Percentiles rank a stretch among this genome's conserved stretches.
These are phyloP conservation scores for Plectus sambesii DNA, from an alignment of 1,140 invertebrate genomes.

Conservation along the genomic window DNA sequence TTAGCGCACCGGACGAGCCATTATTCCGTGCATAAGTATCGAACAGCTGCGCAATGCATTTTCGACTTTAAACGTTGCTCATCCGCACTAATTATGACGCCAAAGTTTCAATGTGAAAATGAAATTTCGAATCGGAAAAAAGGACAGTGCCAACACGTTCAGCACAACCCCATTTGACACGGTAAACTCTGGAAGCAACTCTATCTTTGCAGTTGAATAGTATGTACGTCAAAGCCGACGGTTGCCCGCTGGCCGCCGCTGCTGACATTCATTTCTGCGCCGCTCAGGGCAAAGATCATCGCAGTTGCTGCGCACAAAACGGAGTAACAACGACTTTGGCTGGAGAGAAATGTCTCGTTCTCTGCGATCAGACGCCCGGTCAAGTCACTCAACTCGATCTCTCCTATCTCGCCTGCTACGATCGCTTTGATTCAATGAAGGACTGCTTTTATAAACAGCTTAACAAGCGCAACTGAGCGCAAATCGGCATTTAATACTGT, in stretches of 20 bases:
- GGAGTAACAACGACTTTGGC: slow-evolving; percentile 37
- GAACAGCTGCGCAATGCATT: too few relatives aligned
- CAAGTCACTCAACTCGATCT: slow-evolving; percentile 34
- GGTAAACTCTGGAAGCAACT: too few relatives aligned
- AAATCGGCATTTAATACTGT: too few relatives aligned
- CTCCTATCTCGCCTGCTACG: slow-evolving; percentile 39
- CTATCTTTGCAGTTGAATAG: slow-evolving; percentile 31
- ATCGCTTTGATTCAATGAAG: slow-evolving; percentile 39
- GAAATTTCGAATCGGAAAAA: neutral
- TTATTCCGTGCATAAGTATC: too few relatives aligned
- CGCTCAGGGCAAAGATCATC: slow-evolving; percentile 40
- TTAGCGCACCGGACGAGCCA: too few relatives aligned
- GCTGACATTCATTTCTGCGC: slow-evolving; percentile 42
- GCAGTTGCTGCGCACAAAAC: slow-evolving; percentile 38
- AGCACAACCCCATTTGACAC: too few relatives aligned
- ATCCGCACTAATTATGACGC: too few relatives aligned
- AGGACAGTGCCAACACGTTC: too few relatives aligned
- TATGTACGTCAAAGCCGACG: slow-evolving; percentile 42
- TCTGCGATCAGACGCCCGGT: slow-evolving; percentile 39
- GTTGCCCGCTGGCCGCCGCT: slow-evolving; percentile 38
- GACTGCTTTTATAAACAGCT: slow-evolving; percentile 41
- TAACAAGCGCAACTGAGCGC: too few relatives aligned
- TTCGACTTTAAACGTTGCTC: too few relatives aligned
- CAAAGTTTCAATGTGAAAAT: neutral
- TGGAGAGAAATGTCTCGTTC: slow-evolving; percentile 36